A percentile compares a stretch with the other conserved stretches of the same genome.
These are phyloP conservation scores for Hemibagrus guttatus DNA, from an alignment of 2,797 vertebrate species.

Conservation along the genomic window DNA sequence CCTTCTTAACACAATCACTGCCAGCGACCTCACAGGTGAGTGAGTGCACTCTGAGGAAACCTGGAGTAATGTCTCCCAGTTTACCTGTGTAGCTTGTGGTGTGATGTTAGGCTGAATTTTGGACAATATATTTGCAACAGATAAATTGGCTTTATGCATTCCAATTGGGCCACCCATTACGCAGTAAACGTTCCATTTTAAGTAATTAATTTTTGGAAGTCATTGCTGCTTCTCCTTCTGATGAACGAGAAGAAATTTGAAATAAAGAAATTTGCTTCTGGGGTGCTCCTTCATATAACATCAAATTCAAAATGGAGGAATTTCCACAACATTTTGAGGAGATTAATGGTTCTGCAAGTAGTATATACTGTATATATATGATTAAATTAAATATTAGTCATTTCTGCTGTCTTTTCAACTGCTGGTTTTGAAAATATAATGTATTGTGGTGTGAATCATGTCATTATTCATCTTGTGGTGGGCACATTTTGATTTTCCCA, in stretches of 20 bases:
- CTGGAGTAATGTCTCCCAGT: not conserved
- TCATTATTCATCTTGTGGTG: too few species aligned
- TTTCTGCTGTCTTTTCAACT: too few species aligned
- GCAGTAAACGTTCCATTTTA: not conserved
- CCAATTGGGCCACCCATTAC: not conserved
- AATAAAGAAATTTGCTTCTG: not conserved
- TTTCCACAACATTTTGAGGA: not conserved
- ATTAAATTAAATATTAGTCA: too few species aligned
- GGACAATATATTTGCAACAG: not conserved
- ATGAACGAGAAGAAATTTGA: too few species aligned
- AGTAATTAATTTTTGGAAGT: not conserved
- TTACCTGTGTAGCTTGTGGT: not conserved
- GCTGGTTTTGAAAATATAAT: too few species aligned
- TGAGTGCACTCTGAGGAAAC: not conserved
- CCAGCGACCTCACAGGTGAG: conserved; percentile 93
- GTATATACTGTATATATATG: too few species aligned
- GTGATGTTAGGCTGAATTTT: not conserved
- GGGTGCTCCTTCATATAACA: not conserved
- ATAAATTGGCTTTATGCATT: not conserved
- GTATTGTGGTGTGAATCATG: too few species aligned
- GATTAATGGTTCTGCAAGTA: not conserved
- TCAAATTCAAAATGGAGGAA: not conserved
- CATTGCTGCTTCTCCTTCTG: not conserved
- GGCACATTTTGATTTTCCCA: too few species aligned
- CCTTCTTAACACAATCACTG: conserved; percentile 94